A percentile compares a stretch with the other conserved stretches of the same genome.
Conservation (phyloP, 2,888 invertebrate species). For the Mythimna lalbum region DNA sequence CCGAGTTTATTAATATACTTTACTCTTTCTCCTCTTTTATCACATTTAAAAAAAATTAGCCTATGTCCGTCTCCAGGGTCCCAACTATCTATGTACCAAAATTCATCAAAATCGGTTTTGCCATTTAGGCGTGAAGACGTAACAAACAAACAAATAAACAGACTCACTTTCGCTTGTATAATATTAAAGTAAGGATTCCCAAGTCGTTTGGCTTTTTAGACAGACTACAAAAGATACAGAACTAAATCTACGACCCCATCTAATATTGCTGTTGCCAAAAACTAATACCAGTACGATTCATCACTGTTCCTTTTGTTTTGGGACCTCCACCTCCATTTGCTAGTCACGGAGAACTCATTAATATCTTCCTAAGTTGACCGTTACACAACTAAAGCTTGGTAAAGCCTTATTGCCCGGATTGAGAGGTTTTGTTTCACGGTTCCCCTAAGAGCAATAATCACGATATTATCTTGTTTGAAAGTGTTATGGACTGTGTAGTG, state of each 20-base stretch:
- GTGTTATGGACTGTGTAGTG: conserved; percentile 47
- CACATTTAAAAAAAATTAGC: too few species aligned
- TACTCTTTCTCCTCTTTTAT: too few species aligned
- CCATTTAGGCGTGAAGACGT: too few species aligned
- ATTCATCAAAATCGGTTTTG: too few species aligned
- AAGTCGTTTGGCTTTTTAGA: too few species aligned
- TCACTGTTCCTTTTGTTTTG: conserved; percentile 37
- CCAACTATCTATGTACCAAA: too few species aligned
- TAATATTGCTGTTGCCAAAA: conserved; percentile 3
- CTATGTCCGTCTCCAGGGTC: too few species aligned
- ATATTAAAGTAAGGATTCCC: too few species aligned
- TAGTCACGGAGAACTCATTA: conserved; percentile 75
- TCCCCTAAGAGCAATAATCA: conserved; percentile 65
- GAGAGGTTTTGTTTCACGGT: conserved; percentile 67
- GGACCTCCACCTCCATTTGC: conserved; percentile 53
- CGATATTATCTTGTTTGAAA: conserved; percentile 52
- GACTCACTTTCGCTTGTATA: too few species aligned
- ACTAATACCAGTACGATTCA: conserved; percentile 45
- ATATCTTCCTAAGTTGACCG: conserved; percentile 69
- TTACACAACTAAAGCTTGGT: conserved; percentile 70
- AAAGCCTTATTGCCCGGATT: conserved; percentile 73
- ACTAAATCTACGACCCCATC: background rate
- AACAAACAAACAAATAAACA: too few species aligned
- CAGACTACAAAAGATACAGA: too few species aligned
- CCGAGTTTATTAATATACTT: too few species aligned